phyloP scores from a whole-genome alignment of 2,797 vertebrate species.

The Myoxocephalus aenaeus region DNA sequence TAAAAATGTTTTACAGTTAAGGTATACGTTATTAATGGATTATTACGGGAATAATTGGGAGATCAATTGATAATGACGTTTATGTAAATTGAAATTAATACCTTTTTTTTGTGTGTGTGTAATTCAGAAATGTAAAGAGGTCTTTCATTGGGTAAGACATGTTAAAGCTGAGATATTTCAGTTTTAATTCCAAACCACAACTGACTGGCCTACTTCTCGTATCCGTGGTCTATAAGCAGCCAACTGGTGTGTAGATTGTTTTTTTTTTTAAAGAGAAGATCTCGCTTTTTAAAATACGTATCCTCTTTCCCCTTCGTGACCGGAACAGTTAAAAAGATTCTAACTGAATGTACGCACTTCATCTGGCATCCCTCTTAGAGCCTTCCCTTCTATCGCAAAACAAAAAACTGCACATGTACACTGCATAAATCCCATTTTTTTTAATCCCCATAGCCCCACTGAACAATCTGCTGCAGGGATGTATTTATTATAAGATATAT shows the following conservation, averaged over 20 bases:
- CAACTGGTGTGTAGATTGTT: background rate
- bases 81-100: accelerated
- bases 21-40: background rate
- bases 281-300: background rate
- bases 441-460: background rate
- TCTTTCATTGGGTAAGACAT: background rate
- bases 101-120: background rate
- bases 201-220: background rate
- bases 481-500: background rate
- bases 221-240: background rate
- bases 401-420: background rate
- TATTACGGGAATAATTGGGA: background rate
- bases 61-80: background rate
- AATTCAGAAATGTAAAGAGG: background rate
- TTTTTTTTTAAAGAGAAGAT: background rate
- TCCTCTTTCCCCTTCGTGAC: accelerated
- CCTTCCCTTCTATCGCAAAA: background rate
- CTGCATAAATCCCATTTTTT: background rate
- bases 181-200: slow-evolving; percentile 13
- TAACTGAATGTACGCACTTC: background rate
- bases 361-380: background rate
- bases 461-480: background rate
- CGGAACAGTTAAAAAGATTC: background rate
- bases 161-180: background rate
- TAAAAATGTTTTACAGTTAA: background rate